phyloP scores from a whole-genome alignment of 2,113 vertebrate genomes.

The Engraulis encrasicolus region DNA sequence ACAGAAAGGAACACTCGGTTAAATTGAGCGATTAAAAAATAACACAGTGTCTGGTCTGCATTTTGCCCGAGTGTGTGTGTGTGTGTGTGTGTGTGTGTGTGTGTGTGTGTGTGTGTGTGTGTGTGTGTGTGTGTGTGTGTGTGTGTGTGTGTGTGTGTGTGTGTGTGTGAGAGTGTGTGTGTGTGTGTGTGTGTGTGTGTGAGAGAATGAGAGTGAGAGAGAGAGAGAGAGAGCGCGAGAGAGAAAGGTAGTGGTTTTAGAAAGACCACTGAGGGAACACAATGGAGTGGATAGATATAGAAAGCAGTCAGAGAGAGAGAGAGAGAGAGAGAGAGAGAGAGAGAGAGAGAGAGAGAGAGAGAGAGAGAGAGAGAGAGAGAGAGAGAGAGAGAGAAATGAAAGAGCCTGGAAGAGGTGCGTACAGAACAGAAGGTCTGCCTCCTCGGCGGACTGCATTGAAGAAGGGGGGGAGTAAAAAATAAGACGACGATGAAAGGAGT shows the following conservation, averaged over 20 bases:
- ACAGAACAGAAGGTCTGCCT: no score
- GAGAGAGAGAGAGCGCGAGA: no score
- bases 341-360: background rate
- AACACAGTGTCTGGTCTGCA: no score
- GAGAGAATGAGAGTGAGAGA: no score
- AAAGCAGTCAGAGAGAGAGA: no score
- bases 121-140: conserved; percentile 23
- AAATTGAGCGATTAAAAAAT: background rate
- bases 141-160: conserved; percentile 31
- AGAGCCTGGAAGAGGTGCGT: background rate
- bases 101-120: background rate
- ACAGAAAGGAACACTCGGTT: conserved; percentile 23
- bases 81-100: no score
- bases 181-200: conserved; percentile 25
- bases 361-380: background rate
- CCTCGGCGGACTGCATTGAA: background rate
- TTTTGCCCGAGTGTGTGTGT: no score
- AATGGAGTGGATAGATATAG: no score
- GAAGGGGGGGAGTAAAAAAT: background rate
- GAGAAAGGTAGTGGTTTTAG: conserved; percentile 15
- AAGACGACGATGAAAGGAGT: background rate
- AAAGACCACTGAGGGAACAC: background rate
- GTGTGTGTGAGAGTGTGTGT: conserved; percentile 45
- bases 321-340: no score
- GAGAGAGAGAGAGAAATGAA: background rate